Percentiles rank a stretch among this genome's conserved stretches.
Conservation (phyloP, 1,140 invertebrate genomes). For the Limonius californicus region DNA sequence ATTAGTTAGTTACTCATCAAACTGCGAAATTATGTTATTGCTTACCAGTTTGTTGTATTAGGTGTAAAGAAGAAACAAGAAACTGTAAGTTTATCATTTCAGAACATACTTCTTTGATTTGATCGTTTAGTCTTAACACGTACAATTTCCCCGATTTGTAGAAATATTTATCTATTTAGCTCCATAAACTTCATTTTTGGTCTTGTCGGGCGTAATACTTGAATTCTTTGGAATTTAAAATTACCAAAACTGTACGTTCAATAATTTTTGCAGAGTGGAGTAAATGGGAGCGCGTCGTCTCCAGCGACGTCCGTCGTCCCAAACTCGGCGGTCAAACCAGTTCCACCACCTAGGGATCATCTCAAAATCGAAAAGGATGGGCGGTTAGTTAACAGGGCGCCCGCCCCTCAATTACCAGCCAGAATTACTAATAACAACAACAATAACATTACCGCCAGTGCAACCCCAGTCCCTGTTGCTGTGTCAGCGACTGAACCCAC, state of each 20-base stretch:
- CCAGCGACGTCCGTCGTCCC: conserved; percentile 22
- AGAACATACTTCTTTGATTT: too few relatives aligned
- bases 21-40: too few relatives aligned
- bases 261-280: conserved; percentile 45
- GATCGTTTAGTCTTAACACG: too few relatives aligned
- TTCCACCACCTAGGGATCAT: conserved; percentile 72
- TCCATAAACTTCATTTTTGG: too few relatives aligned
- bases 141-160: too few relatives aligned
- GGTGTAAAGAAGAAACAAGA: too few relatives aligned
- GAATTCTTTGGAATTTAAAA: too few relatives aligned
- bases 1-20: too few relatives aligned
- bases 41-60: too few relatives aligned
- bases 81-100: too few relatives aligned
- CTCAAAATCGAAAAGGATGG: conserved; percentile 59
- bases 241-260: background rate
- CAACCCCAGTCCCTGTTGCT: conserved; percentile 41
- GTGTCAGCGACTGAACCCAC: conserved; percentile 59
- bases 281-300: conserved; percentile 48
- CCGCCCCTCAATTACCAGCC: conserved; percentile 67
- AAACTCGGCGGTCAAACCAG: conserved; percentile 54
- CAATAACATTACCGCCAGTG: conserved; percentile 49
- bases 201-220: too few relatives aligned
- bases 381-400: conserved; percentile 59
- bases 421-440: conserved; percentile 52
- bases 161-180: too few relatives aligned